Conservation (phyloP, 2,113 vertebrate genomes). For the Scophthalmus maximus region DNA sequence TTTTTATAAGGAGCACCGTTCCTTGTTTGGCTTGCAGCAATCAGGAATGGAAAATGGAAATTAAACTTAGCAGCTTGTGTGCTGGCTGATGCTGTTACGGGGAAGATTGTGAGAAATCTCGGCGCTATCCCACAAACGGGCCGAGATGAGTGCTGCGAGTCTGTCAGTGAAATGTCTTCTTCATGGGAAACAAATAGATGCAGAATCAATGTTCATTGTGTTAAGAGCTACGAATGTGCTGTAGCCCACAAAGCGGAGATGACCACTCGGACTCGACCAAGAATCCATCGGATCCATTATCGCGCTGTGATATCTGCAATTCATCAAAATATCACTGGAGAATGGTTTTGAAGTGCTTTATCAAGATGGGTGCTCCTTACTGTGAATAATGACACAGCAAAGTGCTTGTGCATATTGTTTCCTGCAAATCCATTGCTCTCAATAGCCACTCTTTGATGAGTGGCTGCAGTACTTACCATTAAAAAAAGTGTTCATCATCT, state of each 20-base stretch:
- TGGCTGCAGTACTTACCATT: not conserved
- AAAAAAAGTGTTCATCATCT: constrained; percentile 11
- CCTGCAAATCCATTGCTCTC: constrained; percentile 7
- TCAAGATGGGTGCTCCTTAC: not conserved
- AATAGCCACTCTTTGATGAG: constrained; percentile 27
- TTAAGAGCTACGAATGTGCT: constrained; percentile 62
- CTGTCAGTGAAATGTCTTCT: constrained; percentile 61
- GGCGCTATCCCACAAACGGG: constrained; percentile 28
- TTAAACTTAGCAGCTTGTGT: constrained; percentile 42
- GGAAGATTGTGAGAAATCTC: constrained; percentile 50
- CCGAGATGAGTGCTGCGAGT: constrained; percentile 44
- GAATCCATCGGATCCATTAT: too few relatives aligned
- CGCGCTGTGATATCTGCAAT: constrained; percentile 29
- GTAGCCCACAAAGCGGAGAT: constrained; percentile 60
- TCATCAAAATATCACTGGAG: constrained; percentile 39
- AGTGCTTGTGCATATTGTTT: constrained; percentile 28
- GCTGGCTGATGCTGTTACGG: constrained; percentile 29
- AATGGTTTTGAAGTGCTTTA: constrained; percentile 33
- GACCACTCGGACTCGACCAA: constrained; percentile 43
- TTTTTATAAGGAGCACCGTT: constrained; percentile 11
- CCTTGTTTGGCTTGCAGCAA: constrained; percentile 29
- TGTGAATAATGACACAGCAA: constrained; percentile 34
- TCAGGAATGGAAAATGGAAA: constrained; percentile 37
- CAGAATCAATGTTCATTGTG: constrained; percentile 74
- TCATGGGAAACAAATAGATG: constrained; percentile 68